Evolutionary conservation across 2,797 vertebrate species (phyloP).

Genomic region (Bucorvus abyssinicus): DNA sequence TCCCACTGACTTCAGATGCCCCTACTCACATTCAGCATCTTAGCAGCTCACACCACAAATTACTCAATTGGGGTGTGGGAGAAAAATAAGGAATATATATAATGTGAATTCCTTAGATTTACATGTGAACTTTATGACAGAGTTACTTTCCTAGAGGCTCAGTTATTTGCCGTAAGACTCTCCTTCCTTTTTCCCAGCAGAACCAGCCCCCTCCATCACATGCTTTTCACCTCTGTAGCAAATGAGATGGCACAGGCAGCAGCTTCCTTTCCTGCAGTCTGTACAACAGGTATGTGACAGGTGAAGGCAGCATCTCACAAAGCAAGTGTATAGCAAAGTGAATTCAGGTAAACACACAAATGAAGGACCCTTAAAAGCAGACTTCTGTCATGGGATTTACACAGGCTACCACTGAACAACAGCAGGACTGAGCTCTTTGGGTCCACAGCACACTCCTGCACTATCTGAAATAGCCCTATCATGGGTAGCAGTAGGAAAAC

Average conservation of each 20-base stretch:
- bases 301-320: not conserved
- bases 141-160: not conserved
- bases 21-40: not conserved
- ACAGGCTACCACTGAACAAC: not conserved
- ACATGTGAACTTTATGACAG: not conserved
- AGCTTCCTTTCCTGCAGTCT: not conserved
- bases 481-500: not conserved
- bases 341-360: not conserved
- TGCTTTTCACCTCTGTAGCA: not conserved
- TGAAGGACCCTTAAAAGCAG: not conserved
- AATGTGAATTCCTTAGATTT: not conserved
- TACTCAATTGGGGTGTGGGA: constrained; percentile 6
- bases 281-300: accelerated
- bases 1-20: constrained; percentile 3
- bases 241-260: not conserved
- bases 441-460: not conserved
- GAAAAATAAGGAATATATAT: not conserved
- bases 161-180: not conserved
- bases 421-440: not conserved
- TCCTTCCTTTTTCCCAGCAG: not conserved
- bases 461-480: not conserved
- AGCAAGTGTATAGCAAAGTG: not conserved
- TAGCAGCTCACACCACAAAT: constrained; percentile 5
- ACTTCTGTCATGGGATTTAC: not conserved
- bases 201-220: not conserved